Evolutionary conservation across 30 jellyfish, hydroid and myxozoan species (phyloP).

Genomic region (Aurelia sp.): DNA sequence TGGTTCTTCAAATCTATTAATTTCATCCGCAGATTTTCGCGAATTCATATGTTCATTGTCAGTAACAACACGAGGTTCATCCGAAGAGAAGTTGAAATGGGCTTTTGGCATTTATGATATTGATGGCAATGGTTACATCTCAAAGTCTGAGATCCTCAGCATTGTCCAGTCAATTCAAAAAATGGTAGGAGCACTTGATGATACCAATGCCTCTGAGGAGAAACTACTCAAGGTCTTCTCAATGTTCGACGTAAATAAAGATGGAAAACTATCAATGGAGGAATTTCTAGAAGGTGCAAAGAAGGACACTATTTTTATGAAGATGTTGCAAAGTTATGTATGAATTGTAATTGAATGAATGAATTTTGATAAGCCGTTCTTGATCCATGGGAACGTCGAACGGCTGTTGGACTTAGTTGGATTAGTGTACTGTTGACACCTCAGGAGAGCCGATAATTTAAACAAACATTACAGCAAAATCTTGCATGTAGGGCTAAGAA

Average conservation of each 20-base stretch:
- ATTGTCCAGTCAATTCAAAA: conserved; percentile 81
- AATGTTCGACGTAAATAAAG: conserved; percentile 77
- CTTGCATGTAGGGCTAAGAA: too few relatives aligned
- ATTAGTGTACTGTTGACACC: too few relatives aligned
- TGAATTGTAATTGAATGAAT: not conserved
- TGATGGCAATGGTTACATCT: conserved; percentile 93
- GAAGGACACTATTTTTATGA: conserved; percentile 84
- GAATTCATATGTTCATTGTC: conserved; percentile 92
- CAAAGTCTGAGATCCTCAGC: conserved; percentile 75
- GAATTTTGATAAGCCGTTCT: too few relatives aligned
- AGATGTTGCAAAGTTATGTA: conserved; percentile 77
- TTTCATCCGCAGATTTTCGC: conserved; percentile 73
- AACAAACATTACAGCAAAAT: too few relatives aligned
- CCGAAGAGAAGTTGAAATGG: conserved; percentile 90
- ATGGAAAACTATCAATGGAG: conserved; percentile 83
- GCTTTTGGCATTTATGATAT: conserved; percentile 87
- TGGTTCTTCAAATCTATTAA: too few relatives aligned
- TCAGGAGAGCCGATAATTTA: too few relatives aligned
- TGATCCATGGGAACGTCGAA: too few relatives aligned
- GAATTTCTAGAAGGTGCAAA: conserved; percentile 89
- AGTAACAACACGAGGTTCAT: conserved; percentile 90
- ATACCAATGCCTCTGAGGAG: conserved; percentile 66
- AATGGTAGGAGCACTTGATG: conserved; percentile 92
- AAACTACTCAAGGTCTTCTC: conserved; percentile 70
- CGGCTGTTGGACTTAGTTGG: too few relatives aligned